Conservation (phyloP, 2,797 vertebrate species). For the Hypotaenidia okinawae region DNA sequence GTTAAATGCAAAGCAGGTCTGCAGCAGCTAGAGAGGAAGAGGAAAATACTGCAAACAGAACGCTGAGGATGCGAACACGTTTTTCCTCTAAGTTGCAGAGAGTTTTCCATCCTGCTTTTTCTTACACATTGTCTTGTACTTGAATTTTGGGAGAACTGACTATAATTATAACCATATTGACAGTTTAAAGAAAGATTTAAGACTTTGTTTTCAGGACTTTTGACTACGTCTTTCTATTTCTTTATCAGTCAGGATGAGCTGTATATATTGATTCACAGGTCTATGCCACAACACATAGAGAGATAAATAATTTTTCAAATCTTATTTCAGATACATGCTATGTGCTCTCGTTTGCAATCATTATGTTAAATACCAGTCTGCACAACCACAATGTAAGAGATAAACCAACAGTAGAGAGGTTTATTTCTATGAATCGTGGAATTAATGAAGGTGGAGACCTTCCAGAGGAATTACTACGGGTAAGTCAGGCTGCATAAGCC, state of each 20-base stretch:
- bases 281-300: background rate
- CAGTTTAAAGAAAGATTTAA: background rate
- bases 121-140: background rate
- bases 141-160: background rate
- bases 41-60: background rate
- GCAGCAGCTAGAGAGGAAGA: background rate
- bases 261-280: background rate
- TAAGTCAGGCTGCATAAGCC: slow-evolving; percentile 69
- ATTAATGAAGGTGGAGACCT: slow-evolving; percentile 98
- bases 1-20: background rate
- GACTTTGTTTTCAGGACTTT: background rate
- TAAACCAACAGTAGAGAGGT: slow-evolving; percentile 94
- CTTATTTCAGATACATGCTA: slow-evolving; percentile 92
- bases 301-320: background rate
- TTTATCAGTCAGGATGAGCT: background rate
- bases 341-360: slow-evolving; percentile 96
- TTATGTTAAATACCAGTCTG: slow-evolving; percentile 98
- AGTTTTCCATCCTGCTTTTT: background rate
- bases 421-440: slow-evolving; percentile 97
- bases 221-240: background rate
- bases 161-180: background rate
- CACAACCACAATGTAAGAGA: slow-evolving; percentile 97
- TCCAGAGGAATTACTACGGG: slow-evolving; percentile 94
- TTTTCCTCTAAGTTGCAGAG: background rate
- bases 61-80: background rate